These are phyloP conservation scores for Lepidonotus clava DNA, from an alignment of 2,888 invertebrate genomes.

Conservation along the genomic window DNA sequence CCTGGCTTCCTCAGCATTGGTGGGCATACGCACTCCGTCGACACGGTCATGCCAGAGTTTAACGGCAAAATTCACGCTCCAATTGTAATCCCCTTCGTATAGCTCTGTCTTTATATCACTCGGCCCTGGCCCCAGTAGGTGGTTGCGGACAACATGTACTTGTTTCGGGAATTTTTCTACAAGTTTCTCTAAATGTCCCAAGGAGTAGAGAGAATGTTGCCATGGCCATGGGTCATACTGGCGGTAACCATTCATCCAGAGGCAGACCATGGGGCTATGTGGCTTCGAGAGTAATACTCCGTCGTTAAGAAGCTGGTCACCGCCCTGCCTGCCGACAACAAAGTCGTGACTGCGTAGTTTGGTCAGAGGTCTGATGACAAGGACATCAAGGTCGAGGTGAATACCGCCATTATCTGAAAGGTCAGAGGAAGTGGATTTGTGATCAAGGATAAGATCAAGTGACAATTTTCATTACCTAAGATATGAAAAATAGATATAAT, in stretches of 20 bases:
- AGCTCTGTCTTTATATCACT: background rate
- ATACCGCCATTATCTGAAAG: conserved; percentile 27
- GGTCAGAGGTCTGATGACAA: background rate
- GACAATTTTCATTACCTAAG: too few species aligned
- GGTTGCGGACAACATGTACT: background rate
- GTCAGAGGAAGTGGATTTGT: background rate
- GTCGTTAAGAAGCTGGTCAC: background rate
- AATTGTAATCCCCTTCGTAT: background rate
- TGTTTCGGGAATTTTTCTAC: background rate
- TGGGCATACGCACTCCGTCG: background rate
- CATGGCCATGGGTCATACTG: conserved; percentile 38
- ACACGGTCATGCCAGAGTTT: conserved; percentile 13
- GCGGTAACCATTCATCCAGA: conserved; percentile 25
- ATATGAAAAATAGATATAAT: too few species aligned
- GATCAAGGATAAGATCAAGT: too few species aligned
- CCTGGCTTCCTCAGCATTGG: background rate
- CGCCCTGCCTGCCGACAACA: background rate
- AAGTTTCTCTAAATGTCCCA: background rate
- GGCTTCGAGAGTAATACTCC: background rate
- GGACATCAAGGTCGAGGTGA: conserved; percentile 33
- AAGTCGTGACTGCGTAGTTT: background rate
- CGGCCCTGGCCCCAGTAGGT: background rate
- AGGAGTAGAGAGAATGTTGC: background rate
- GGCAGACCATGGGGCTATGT: background rate
- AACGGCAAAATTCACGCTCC: background rate